Conservation (phyloP, 2,888 invertebrate genomes). For the Heliconius charithonia region DNA sequence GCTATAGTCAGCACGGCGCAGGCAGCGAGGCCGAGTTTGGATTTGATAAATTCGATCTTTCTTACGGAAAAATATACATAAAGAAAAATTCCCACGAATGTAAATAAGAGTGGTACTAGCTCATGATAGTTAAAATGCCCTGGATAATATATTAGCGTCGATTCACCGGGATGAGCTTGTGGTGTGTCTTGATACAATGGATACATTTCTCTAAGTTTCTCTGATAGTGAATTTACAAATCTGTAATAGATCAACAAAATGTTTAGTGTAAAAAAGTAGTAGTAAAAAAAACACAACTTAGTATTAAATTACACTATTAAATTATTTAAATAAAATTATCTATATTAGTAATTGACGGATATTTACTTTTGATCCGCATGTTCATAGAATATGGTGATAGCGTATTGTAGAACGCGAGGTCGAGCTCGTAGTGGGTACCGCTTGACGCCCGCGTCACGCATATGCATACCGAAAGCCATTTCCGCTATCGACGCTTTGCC, state of each 20-base stretch:
- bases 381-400: conserved; percentile 93
- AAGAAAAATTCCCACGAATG: conserved; percentile 93
- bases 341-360: neutral
- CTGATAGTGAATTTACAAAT: conserved; percentile 88
- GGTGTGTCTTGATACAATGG: conserved; percentile 86
- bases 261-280: too few relatives aligned
- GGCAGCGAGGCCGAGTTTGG: conserved; percentile 93
- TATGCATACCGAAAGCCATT: conserved; percentile 95
- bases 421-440: conserved; percentile 93
- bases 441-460: conserved; percentile 95
- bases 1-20: conserved; percentile 94
- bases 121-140: conserved; percentile 93
- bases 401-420: conserved; percentile 94
- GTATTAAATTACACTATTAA: neutral
- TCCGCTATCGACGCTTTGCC: conserved; percentile 93
- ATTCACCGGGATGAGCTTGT: conserved; percentile 72
- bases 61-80: conserved; percentile 98
- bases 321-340: neutral
- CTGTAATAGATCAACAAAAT: conserved; percentile 74
- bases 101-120: conserved; percentile 91
- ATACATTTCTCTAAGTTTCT: conserved; percentile 87
- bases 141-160: conserved; percentile 91
- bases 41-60: conserved; percentile 96
- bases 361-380: conserved; percentile 89
- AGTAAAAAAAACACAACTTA: too few relatives aligned